Conservation (phyloP, 2,888 invertebrate species). For the Callyntrura sp. region DNA sequence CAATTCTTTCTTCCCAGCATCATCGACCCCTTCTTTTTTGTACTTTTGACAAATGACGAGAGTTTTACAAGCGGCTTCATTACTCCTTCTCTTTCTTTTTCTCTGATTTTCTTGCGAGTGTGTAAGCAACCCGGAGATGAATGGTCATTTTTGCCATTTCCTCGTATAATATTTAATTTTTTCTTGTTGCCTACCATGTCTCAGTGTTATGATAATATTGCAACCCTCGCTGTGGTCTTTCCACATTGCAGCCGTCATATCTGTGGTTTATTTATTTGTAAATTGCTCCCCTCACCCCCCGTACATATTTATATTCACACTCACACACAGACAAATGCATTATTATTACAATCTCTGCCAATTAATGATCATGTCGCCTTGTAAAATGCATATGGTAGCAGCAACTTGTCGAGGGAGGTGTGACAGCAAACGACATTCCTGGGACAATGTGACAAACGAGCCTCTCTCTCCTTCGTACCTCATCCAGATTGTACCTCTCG, state of each 20-base stretch:
- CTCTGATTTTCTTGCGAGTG: no score
- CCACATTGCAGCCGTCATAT: slow-evolving; percentile 21
- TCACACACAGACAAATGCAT: background rate
- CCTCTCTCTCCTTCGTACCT: background rate
- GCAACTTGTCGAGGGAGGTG: slow-evolving; percentile 48
- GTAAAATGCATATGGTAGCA: background rate
- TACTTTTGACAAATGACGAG: slow-evolving; percentile 42
- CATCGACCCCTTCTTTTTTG: background rate
- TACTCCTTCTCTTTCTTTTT: background rate
- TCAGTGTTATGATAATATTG: background rate
- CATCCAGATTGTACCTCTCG: background rate
- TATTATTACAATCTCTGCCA: slow-evolving; percentile 29
- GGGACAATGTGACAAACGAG: slow-evolving; percentile 62
- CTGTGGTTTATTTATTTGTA: background rate
- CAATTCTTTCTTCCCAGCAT: background rate
- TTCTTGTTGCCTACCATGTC: background rate
- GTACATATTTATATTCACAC: background rate
- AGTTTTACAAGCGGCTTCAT: slow-evolving; percentile 17
- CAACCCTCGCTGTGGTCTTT: slow-evolving; percentile 33
- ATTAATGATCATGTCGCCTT: slow-evolving; percentile 58
- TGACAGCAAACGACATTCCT: slow-evolving; percentile 43
- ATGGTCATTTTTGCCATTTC: slow-evolving; percentile 7
- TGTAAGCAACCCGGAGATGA: background rate
- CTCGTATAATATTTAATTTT: background rate
- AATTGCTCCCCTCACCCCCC: background rate